These are phyloP conservation scores for Pelecanus crispus DNA, from an alignment of 2,113 vertebrate genomes.

Conservation along the genomic window DNA sequence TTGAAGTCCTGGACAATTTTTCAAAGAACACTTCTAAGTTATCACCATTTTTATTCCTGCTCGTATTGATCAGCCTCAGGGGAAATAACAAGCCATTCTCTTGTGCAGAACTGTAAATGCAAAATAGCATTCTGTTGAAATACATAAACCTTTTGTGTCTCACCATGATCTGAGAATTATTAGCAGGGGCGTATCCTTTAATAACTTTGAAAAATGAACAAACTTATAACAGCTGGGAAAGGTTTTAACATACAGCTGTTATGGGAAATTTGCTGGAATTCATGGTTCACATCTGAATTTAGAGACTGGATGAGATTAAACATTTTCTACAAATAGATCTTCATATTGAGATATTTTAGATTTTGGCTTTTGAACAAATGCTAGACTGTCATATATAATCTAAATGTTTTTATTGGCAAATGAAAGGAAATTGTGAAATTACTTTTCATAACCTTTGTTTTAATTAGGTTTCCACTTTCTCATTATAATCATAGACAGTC, in stretches of 20 bases:
- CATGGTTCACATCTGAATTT: slow-evolving; percentile 43
- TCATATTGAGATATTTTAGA: background rate
- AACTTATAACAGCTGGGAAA: slow-evolving; percentile 19
- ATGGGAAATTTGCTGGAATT: slow-evolving; percentile 35
- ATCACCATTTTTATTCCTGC: slow-evolving; percentile 32
- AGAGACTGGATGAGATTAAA: slow-evolving; percentile 17
- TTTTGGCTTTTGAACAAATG: slow-evolving; percentile 1
- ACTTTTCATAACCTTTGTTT: slow-evolving; percentile 29
- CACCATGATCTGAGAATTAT: slow-evolving; percentile 23
- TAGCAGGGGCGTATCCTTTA: slow-evolving; percentile 41
- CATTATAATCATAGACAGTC: background rate
- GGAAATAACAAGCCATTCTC: slow-evolving; percentile 53
- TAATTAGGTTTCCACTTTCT: slow-evolving; percentile 30
- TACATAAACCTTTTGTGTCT: slow-evolving; percentile 38
- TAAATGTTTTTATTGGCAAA: slow-evolving; percentile 27
- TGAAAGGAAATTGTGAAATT: slow-evolving; percentile 25
- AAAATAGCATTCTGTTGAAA: slow-evolving; percentile 58
- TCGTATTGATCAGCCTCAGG: slow-evolving; percentile 26
- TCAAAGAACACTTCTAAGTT: slow-evolving; percentile 19
- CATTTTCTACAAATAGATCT: slow-evolving; percentile 26
- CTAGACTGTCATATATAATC: background rate
- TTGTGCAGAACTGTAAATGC: slow-evolving; percentile 35
- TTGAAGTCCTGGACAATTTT: slow-evolving; percentile 32
- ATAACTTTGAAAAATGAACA: slow-evolving; percentile 57
- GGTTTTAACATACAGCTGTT: slow-evolving; percentile 25